Conservation (phyloP, 2,113 vertebrate species). For the Podilymbus podiceps region DNA sequence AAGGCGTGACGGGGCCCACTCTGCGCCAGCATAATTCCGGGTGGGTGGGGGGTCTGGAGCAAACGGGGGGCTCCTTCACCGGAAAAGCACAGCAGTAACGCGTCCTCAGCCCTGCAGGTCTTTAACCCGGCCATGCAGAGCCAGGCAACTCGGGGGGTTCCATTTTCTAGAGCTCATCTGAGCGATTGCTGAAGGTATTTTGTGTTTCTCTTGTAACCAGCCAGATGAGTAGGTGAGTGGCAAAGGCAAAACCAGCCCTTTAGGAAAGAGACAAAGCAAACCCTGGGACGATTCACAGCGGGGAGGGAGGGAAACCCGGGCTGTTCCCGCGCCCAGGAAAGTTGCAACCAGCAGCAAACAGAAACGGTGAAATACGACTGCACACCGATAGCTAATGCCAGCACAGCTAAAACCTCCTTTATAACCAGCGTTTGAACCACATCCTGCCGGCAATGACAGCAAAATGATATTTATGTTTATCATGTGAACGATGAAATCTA, state of each 20-base stretch:
- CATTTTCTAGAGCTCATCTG: background rate
- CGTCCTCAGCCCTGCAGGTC: rapidly evolving
- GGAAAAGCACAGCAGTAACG: background rate
- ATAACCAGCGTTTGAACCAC: background rate
- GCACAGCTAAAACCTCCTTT: background rate
- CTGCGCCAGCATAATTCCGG: background rate
- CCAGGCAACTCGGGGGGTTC: background rate
- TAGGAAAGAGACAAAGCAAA: background rate
- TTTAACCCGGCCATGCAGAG: background rate
- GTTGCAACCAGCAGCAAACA: background rate
- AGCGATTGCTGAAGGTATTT: rapidly evolving
- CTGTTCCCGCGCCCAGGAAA: rapidly evolving
- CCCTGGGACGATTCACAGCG: background rate
- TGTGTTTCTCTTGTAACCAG: too few species aligned
- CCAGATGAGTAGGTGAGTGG: background rate
- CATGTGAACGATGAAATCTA: background rate
- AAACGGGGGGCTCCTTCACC: background rate
- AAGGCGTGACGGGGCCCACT: rapidly evolving
- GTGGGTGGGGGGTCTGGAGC: too few species aligned
- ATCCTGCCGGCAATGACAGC: rapidly evolving
- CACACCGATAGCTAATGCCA: rapidly evolving
- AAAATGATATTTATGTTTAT: background rate
- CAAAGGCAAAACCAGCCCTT: background rate
- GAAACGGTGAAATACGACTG: rapidly evolving
- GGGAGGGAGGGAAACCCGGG: too few species aligned